Conservation (phyloP, 2,113 vertebrate genomes). For the Crotalus viridis region DNA sequence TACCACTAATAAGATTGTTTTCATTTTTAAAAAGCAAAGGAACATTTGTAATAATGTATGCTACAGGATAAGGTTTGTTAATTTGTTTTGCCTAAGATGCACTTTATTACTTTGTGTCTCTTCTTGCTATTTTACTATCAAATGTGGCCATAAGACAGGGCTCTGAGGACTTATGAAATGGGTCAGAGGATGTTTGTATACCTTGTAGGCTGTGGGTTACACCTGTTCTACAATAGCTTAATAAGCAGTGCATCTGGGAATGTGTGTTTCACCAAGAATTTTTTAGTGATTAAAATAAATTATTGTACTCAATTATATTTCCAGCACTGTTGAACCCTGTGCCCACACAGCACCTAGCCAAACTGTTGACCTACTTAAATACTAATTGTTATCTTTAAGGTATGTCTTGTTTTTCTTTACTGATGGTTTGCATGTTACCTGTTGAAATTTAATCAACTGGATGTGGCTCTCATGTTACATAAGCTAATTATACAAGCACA, state of each 20-base stretch:
- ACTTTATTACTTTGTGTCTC: background rate
- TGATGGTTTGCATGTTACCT: background rate
- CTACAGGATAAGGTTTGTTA: background rate
- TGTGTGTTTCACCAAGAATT: background rate
- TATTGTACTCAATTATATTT: background rate
- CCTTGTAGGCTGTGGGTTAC: background rate
- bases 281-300: background rate
- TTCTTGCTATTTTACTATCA: background rate
- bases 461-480: background rate
- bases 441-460: background rate
- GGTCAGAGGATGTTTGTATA: background rate
- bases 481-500: background rate
- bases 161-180: background rate
- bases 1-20: background rate
- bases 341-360: background rate
- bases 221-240: background rate
- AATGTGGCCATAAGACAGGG: background rate
- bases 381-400: background rate
- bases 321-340: background rate
- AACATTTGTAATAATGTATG: background rate
- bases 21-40: background rate
- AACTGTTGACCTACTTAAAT: background rate
- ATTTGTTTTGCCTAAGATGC: background rate
- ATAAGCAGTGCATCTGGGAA: background rate
- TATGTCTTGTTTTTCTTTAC: background rate